Evolutionary conservation across 2,888 invertebrate species (phyloP), one percentile per base, ranked within the genome.

Genomic region (Tenthredo amoena): DNA sequence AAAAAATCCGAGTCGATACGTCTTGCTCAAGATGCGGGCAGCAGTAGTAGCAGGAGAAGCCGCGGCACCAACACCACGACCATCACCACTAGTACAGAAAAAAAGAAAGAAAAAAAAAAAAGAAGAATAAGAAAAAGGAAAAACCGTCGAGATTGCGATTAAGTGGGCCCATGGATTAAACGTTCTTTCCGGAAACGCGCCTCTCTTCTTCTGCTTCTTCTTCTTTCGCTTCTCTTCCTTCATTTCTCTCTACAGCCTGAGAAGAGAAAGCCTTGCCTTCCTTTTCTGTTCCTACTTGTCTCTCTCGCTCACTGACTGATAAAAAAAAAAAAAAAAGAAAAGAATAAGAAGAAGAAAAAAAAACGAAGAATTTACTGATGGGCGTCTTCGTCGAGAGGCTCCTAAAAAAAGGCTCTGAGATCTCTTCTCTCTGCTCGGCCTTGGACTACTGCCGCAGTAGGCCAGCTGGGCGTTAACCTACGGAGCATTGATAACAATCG

Each of bases 1-100:
- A 91, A 92, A 92, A 92, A 92, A 92, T 92, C 90, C 90, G 90
- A 91, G 90, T 91, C 92, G 91, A 92, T 92, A 92, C 92, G 90
- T 92, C 92, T 92, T 92, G 91, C 90, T 92, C 90, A 90, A 90
- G 91, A 90, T 90, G 89, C 89, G 89, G 88, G 88, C 85, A 87
- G 81, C 79, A 40, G 79, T 62, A 79, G 31, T 43, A 40, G 58
- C 77, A 34, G 77, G 43, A 50, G 77, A 21, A 34, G 62, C 81
- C n/a, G 58, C 58, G 50, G 15, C 40, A 62, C 58, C 62, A 55
- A 55, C 77, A 31, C 77, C 76, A 40, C 21, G 40, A 76, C 43
- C 43, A 71, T 71, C 79, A 58, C 55, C 37, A 47, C 34, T n/a
- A n/a, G 34, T 34, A 34, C 55, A 50, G 43, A 31, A 18, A n/a